phyloP scores from a whole-genome alignment of 2,797 vertebrate species.

The Chelmon rostratus region DNA sequence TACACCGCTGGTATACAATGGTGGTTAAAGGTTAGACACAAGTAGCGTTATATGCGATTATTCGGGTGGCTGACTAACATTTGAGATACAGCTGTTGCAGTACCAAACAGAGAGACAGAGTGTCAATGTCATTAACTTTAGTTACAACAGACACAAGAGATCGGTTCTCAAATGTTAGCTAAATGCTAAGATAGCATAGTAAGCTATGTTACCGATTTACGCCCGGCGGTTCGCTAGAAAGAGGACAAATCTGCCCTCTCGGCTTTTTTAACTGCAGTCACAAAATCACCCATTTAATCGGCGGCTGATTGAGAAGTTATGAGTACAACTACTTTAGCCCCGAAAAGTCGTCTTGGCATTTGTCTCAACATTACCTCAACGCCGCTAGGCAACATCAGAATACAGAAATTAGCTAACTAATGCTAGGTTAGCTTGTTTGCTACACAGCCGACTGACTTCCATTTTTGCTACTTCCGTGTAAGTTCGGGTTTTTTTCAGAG shows the following conservation, averaged over 20 bases:
- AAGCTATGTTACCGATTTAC: conserved; percentile 32
- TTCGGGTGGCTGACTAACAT: not conserved
- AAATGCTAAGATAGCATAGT: conserved; percentile 58
- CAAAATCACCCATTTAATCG: rapidly evolving
- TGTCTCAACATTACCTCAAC: conserved; percentile 12
- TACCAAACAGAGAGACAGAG: not conserved
- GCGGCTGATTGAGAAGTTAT: rapidly evolving
- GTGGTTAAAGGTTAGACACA: not conserved
- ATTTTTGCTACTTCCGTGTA: not conserved
- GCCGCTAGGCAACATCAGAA: conserved; percentile 24
- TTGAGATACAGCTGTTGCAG: not conserved
- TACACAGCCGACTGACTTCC: not conserved
- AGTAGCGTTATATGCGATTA: no score
- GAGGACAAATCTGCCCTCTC: not conserved
- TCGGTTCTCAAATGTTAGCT: conserved; percentile 45
- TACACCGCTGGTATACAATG: not conserved
- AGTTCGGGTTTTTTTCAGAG: not conserved
- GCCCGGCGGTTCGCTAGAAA: not conserved
- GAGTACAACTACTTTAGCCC: not conserved
- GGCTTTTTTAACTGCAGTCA: not conserved
- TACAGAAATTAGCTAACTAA: conserved; percentile 59
- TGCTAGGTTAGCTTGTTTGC: conserved; percentile 69
- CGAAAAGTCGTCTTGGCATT: not conserved
- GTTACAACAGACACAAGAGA: conserved; percentile 2
- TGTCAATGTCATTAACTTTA: conserved; percentile 24